Base-by-base conservation (phyloP, 2,888 invertebrate genomes). In the Sinohyriopsis cumingii region DNA sequence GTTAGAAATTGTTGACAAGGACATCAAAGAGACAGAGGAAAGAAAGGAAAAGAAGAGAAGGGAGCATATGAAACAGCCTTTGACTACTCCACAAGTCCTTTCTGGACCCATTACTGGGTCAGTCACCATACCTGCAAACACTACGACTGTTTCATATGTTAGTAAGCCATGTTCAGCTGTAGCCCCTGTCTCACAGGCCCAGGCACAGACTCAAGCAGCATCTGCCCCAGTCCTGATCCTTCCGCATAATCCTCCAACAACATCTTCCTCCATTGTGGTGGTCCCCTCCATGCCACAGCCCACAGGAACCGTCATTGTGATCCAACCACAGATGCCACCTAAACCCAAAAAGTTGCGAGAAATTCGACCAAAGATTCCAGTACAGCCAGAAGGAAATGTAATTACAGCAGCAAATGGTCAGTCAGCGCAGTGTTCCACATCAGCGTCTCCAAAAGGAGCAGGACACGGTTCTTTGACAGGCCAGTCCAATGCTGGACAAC, bases 341-440 rank as follows among this genome's bases (percentile, higher is more conserved):
- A 63, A 56, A 54, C 61, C 55, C 65, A 64, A 65, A 71, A 69
- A 62, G 57, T 67, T 63, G 7, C 69, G 76, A 55, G 59, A 68
- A 25, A 76, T 78, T 54, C 63, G 68, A 20, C 78, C 78, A 3
- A 78, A 78, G 57, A 67, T 74, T 12, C 63, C 74, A 59, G 45
- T 55, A 25, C 69, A 62, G 20, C 24, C 56, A 55, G 54, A n/a
- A 57, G 65, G 19, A 69, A 64, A 25, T 25, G 54, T 53, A 65
- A 53, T 59, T 9, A 22, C 25, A 22, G 18, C 59, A 18, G 25
- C 22, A 25, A 59, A 22, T 59, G 59, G 59, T 15, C 22, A 22
- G 24, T 25, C 18, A 25, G 15, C 24, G 4, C 18, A 22, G 20
- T n/a, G 18, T 18, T 22, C 59, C 59, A 22, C 59, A 59, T 25